Evolutionary conservation across 1,140 invertebrate species (phyloP).

Genomic region (Tachypleus tridentatus): DNA sequence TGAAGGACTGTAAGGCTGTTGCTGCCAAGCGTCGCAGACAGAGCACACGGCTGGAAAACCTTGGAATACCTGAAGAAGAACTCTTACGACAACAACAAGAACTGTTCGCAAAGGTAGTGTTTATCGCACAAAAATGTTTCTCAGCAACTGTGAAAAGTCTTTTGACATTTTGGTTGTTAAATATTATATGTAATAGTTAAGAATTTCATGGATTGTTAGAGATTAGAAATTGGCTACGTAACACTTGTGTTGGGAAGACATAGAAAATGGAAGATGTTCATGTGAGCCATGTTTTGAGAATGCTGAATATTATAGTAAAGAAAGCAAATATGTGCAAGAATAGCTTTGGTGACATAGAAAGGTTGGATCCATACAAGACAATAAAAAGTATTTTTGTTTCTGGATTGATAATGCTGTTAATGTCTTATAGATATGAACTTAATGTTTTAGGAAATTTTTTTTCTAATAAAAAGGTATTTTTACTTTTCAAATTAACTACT

Average conservation of each 20-base stretch:
- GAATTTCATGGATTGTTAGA: background rate
- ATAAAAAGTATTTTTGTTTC: no score
- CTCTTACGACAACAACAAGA: slow-evolving; percentile 92
- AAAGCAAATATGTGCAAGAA: no score
- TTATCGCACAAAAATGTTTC: slow-evolving; percentile 1
- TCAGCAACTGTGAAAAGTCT: background rate
- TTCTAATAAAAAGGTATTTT: no score
- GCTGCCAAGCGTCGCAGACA: slow-evolving; percentile 85
- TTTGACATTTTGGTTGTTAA: slow-evolving; percentile 5
- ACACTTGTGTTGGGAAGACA: background rate
- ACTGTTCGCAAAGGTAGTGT: slow-evolving; percentile 78
- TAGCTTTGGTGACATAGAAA: no score
- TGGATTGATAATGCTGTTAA: no score
- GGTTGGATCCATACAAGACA: no score
- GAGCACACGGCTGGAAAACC: slow-evolving; percentile 86
- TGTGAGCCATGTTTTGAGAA: background rate
- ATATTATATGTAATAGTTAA: background rate
- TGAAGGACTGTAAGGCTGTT: slow-evolving; percentile 91
- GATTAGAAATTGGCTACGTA: slow-evolving; percentile 2
- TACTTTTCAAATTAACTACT: no score
- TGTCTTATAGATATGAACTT: no score
- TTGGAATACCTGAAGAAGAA: slow-evolving; percentile 96
- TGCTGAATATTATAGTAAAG: no score
- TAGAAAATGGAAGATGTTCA: background rate
- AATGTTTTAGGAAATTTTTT: no score